Percentiles rank a stretch among this genome's conserved stretches.
phyloP scores from a whole-genome alignment of 2,797 vertebrate genomes.

The Peromyscus nudipes region DNA sequence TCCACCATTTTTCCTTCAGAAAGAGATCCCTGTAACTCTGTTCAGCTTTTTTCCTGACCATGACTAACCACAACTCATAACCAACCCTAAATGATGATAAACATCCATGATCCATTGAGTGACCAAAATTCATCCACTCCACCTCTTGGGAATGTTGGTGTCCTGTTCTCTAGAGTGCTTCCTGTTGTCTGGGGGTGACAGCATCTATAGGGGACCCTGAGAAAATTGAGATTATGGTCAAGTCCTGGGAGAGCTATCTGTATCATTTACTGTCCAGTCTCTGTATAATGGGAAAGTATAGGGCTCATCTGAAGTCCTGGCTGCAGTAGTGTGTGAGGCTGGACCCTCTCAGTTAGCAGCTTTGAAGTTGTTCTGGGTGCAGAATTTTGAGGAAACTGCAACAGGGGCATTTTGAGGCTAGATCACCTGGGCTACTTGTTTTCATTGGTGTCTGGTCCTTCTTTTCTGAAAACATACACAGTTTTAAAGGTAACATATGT shows the following conservation, averaged over 20 bases:
- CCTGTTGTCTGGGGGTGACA: background rate
- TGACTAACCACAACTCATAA: background rate
- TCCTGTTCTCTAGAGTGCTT: background rate
- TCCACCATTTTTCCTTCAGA: background rate
- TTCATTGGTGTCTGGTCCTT: background rate
- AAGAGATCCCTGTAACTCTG: background rate
- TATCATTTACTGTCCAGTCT: background rate
- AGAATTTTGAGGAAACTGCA: background rate
- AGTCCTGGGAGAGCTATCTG: background rate
- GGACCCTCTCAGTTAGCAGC: background rate
- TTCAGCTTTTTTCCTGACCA: background rate
- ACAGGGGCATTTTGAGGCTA: too few relatives aligned
- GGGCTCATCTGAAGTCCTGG: background rate
- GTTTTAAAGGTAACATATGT: background rate
- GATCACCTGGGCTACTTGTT: too few relatives aligned
- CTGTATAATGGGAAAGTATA: background rate
- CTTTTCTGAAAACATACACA: background rate
- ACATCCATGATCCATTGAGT: background rate
- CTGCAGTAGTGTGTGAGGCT: background rate
- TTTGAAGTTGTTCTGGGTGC: background rate
- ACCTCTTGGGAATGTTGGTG: background rate
- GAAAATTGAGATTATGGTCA: background rate
- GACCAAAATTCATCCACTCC: background rate
- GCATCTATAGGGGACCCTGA: background rate
- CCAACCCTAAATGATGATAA: background rate